Evolutionary conservation across 2,888 invertebrate genomes (phyloP), one percentile per base, ranked within the genome.

Genomic region (Cryptops parisi): DNA sequence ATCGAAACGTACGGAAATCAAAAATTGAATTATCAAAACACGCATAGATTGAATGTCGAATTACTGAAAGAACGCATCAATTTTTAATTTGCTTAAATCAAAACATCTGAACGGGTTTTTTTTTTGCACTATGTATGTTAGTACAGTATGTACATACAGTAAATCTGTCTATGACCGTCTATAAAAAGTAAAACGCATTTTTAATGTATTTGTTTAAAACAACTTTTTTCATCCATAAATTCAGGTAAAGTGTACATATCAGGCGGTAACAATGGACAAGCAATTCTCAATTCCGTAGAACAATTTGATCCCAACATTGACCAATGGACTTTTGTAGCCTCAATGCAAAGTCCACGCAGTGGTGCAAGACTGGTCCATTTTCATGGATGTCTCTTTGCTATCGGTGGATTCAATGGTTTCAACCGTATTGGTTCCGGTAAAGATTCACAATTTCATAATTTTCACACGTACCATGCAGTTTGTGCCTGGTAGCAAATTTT

Each of bases 341-440:
- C 78, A 9, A 83, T 88, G 86, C 69, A 73, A 17, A 77, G 76
- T 49, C 79, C 82, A 0, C 75, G 87, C 15, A 84, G 84, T 9
- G 87, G 86, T 0, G 82, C 86, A 48, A 80, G 81, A 49, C 71
- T 85, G 12, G 76, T 84, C 22, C 75, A 79, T 1, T 80, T 78
- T 63, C 70, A 77, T 33, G 78, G 78, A 58, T 75, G 75, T 40
- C 65, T 88, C 3, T 86, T 82, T 62, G 86, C 83, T 0, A 73
- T 88, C 1, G 88, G 87, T 0, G 87, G 87, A 1, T 87, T 84
- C 67, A 82, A 85, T 64, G 87, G 86, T 2, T 75, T 76, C 60
- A 75, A 74, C 27, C 70, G 86, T 45, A 72, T 86, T 5, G 77
- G 76, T 58, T 79, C 80, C 48, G 82, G 82, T 72, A 68, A 69